phyloP scores from a whole-genome alignment of 2,888 invertebrate species.

The Minunthozetes semirufus region DNA sequence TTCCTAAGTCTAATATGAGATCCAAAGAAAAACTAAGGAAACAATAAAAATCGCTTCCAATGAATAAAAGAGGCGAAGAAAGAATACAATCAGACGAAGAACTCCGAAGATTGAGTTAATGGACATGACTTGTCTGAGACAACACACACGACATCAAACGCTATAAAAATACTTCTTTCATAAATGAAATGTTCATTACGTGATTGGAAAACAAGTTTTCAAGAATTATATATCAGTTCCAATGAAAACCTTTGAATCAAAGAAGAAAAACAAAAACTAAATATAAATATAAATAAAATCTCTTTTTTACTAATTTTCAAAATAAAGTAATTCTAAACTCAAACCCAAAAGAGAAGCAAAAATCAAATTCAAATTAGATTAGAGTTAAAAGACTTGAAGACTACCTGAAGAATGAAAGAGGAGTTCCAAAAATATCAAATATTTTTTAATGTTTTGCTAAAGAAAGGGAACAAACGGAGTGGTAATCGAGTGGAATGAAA shows the following conservation, averaged over 20 bases:
- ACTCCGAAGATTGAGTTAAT: neutral
- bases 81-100: neutral
- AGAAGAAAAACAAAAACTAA: neutral
- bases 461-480: neutral
- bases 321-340: conserved; percentile 20
- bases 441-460: neutral
- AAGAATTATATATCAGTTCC: neutral
- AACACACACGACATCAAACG: neutral
- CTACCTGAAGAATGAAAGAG: neutral
- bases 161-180: neutral
- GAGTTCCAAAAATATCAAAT: neutral
- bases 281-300: conserved; percentile 6
- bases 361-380: conserved; percentile 14
- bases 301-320: conserved; percentile 13
- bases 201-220: conserved; percentile 22
- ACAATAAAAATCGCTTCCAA: neutral
- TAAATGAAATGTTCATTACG: conserved; percentile 13
- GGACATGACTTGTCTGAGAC: neutral
- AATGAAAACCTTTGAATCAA: neutral
- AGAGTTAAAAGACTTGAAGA: neutral
- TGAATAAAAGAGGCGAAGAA: neutral
- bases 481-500: conserved; percentile 9
- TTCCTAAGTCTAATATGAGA: conserved; percentile 8
- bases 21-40: neutral
- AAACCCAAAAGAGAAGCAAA: neutral